These are phyloP conservation scores for Aspidiotus destructor DNA, from an alignment of 2,888 invertebrate genomes.

Conservation along the genomic window DNA sequence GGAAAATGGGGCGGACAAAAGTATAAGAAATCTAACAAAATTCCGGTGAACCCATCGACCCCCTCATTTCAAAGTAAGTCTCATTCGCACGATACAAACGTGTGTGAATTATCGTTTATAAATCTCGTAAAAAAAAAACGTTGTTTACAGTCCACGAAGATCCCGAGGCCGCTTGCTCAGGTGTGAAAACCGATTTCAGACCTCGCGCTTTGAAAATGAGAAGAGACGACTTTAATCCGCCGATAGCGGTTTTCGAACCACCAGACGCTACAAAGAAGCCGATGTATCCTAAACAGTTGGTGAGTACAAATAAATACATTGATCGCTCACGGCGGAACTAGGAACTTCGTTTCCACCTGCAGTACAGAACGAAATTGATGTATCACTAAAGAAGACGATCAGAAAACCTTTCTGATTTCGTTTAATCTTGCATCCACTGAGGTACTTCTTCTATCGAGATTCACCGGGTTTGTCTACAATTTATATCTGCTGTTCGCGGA, in stretches of 20 bases:
- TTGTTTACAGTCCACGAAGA: slow-evolving; percentile 54
- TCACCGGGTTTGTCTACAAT: no score
- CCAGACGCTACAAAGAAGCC: slow-evolving; percentile 52
- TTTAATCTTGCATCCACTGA: no score
- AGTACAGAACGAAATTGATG: no score
- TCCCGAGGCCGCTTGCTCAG: slow-evolving; percentile 41
- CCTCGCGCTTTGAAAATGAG: slow-evolving; percentile 39
- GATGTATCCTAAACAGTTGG: slow-evolving; percentile 60
- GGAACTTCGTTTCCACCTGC: no score
- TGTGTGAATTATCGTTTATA: background rate
- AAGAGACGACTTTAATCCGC: slow-evolving; percentile 48
- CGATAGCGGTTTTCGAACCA: slow-evolving; percentile 54
- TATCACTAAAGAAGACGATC: no score
- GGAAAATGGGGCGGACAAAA: slow-evolving; percentile 52
- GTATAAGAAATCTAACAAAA: slow-evolving; percentile 28
- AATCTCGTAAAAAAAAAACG: background rate
- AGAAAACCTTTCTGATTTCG: no score
- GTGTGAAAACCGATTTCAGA: slow-evolving; percentile 38
- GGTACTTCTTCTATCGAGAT: no score
- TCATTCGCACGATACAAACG: background rate
- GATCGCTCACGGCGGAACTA: no score
- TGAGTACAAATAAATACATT: slow-evolving; percentile 38
- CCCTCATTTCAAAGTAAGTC: slow-evolving; percentile 46
- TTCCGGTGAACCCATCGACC: slow-evolving; percentile 38
- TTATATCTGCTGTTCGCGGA: no score